These are phyloP conservation scores for Daboia siamensis DNA, from an alignment of 2,113 vertebrate species.

Conservation along the genomic window DNA sequence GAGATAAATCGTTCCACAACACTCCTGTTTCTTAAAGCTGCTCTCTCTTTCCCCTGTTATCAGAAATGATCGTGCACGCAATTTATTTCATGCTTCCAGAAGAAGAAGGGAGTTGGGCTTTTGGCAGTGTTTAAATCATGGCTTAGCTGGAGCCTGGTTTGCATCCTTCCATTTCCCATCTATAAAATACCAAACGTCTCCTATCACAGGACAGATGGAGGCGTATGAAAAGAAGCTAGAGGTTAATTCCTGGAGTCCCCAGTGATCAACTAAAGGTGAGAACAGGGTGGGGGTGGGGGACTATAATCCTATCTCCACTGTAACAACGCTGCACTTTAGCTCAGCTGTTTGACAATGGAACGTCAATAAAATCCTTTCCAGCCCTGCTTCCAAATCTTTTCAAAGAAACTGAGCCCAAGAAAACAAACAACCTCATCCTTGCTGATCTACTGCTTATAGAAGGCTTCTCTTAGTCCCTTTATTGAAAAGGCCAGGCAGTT, in stretches of 20 bases:
- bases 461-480: not conserved
- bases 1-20: not conserved
- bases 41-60: not conserved
- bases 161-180: not conserved
- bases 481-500: not conserved
- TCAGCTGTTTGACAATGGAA: not conserved
- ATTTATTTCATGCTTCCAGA: not conserved
- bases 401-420: fast-evolving
- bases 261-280: not conserved
- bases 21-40: not conserved
- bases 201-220: not conserved
- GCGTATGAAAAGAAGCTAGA: not conserved
- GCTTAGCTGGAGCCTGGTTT: not conserved
- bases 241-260: not conserved
- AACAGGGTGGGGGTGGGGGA: too few relatives aligned
- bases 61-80: not conserved
- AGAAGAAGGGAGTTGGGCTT: not conserved
- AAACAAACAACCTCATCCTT: not conserved
- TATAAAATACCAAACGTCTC: not conserved
- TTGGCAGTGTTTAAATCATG: not conserved
- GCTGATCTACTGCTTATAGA: not conserved
- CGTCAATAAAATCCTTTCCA: not conserved
- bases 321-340: not conserved
- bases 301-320: not conserved
- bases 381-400: not conserved